These are phyloP conservation scores for Cataglyphis livida DNA, from an alignment of 2,888 invertebrate genomes.

Conservation along the genomic window DNA sequence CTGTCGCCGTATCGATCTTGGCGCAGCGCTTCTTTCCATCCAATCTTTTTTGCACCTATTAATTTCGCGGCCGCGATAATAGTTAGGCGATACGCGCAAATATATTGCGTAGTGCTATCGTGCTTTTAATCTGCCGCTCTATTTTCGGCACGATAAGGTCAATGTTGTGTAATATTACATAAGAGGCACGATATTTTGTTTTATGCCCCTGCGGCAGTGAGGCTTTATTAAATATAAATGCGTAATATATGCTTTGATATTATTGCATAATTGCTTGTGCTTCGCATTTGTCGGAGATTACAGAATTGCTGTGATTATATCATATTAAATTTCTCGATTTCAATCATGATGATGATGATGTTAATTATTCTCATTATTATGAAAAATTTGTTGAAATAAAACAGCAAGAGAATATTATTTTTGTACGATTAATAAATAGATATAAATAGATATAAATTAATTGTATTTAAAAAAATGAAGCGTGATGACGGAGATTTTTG, in stretches of 20 bases:
- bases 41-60: slow-evolving; percentile 52
- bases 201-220: not conserved
- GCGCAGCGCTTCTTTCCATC: slow-evolving; percentile 25
- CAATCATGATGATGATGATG: not conserved
- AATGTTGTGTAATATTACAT: not conserved
- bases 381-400: not conserved
- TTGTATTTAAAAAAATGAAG: not conserved
- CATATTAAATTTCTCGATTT: not conserved
- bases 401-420: not conserved
- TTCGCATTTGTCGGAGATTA: not conserved
- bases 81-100: slow-evolving; percentile 29
- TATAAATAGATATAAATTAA: not conserved
- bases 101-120: slow-evolving; percentile 24
- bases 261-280: not conserved
- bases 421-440: not conserved
- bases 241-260: not conserved
- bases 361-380: slow-evolving; percentile 7
- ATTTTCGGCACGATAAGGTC: slow-evolving; percentile 1
- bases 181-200: not conserved
- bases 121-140: not conserved
- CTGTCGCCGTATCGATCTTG: slow-evolving; percentile 34
- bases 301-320: not conserved
- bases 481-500: slow-evolving; percentile 24
- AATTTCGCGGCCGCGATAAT: slow-evolving; percentile 41
- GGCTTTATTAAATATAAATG: slow-evolving; percentile 30